phyloP scores from a whole-genome alignment of 2,797 vertebrate genomes.

The Oophaga sylvatica region DNA sequence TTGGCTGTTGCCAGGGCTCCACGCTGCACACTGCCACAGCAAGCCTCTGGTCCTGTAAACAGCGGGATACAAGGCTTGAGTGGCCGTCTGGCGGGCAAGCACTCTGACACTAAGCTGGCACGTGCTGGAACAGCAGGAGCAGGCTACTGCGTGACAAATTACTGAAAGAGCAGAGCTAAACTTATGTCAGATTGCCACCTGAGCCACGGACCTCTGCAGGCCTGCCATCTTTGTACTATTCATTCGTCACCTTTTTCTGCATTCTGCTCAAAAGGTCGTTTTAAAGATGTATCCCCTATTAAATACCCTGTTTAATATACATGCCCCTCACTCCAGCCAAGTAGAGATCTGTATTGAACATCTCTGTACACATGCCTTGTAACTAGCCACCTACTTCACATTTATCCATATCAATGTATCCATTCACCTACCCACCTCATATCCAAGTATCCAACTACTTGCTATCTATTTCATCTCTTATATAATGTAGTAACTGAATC shows the following conservation, averaged over 20 bases:
- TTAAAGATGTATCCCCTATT: conserved; percentile 65
- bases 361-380: no score
- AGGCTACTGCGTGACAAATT: conserved; percentile 91
- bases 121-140: conserved; percentile 93
- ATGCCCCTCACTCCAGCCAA: conserved; percentile 58
- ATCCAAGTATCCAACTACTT: no score
- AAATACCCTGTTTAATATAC: conserved; percentile 69
- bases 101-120: conserved; percentile 83
- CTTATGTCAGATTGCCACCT: conserved; percentile 88
- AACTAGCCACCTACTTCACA: no score
- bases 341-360: background rate
- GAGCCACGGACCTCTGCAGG: conserved; percentile 78
- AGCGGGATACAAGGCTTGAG: conserved; percentile 80
- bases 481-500: no score
- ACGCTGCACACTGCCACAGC: conserved; percentile 76
- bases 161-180: conserved; percentile 87
- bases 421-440: no score
- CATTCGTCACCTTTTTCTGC: conserved; percentile 65
- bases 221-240: conserved; percentile 68
- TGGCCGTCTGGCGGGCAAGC: conserved; percentile 84
- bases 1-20: conserved; percentile 76
- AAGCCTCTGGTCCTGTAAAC: conserved; percentile 77
- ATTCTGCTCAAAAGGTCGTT: conserved; percentile 66
- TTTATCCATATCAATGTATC: no score
- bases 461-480: no score